Evolutionary conservation across 2,113 vertebrate species (phyloP), one percentile per base, ranked within the genome.

Genomic region (Loxodonta africana): DNA sequence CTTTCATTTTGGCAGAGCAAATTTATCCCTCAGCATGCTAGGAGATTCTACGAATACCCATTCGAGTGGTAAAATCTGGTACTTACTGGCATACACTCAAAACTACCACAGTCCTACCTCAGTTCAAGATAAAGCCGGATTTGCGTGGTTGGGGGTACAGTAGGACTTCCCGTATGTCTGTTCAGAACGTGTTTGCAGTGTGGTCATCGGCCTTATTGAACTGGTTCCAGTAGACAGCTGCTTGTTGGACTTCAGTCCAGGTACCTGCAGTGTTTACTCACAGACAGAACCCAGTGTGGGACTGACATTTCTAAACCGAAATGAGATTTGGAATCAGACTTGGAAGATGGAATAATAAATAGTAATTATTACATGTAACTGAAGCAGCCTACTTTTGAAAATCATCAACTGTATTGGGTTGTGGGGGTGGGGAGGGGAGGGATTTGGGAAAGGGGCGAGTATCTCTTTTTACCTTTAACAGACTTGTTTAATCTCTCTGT

Each of bases 81-180:
- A 95, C 98, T 98, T 97, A 97, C 97, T 98, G 98, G 98, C 97
- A 92, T 97, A 95, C 95, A 92, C 98, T 98, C 98, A 97, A 83
- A 98, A 96, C 97, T 98, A 97, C 99, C 98, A 98, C 98, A 98
- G 99, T 98, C 98, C 99, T 99, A 99, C 99, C 99, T 99, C 99
- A 99, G 98, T 99, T 98, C 98, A 98, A 98, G 98, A 96, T 97
- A 96, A 98, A 99, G 98, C 99, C 97, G 98, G 99, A 99, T 99
- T 98, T 98, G 98, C 96, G 84, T 98, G 98, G 98, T 97, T 97
- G 98, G 97, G 98, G 98, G 98, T 95, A 44, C 12, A 69, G 97
- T 97, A 98, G 98, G 98, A 97, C 82, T 98, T 98, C 97, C 98
- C 98, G 98, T 98, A 97, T 98, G 99, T 99, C 98, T 98, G 76